Evolutionary conservation across 2,113 vertebrate species (phyloP).

Genomic region (Heptranchias perlo): DNA sequence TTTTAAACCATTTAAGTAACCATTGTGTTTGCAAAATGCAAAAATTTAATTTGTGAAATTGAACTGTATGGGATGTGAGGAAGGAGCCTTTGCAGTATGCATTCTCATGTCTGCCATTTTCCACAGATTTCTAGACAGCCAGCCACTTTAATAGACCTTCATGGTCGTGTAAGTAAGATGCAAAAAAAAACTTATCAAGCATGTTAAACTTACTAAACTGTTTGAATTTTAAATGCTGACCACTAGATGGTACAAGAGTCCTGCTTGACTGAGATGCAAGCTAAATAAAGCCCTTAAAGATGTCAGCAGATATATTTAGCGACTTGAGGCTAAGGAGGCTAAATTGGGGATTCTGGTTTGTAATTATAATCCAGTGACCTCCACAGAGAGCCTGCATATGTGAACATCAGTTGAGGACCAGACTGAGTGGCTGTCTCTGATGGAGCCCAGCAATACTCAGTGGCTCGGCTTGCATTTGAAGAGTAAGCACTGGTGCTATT

Average conservation of each 20-base stretch:
- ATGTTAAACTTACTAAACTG: not conserved
- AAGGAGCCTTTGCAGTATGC: not conserved
- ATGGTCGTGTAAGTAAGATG: not conserved
- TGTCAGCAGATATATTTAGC: not conserved
- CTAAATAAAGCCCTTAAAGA: not conserved
- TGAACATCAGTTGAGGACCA: not conserved
- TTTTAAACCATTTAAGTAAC: not conserved
- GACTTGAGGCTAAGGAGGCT: not conserved
- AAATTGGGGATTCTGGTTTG: not conserved
- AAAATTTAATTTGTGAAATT: not conserved
- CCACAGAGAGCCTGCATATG: not conserved
- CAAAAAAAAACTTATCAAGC: too few species aligned
- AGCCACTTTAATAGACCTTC: not conserved
- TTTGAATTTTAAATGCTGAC: not conserved
- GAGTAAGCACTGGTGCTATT: too few species aligned
- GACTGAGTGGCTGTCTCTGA: not conserved
- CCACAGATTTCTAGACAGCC: not conserved
- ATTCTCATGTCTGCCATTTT: not conserved
- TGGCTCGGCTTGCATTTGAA: not conserved
- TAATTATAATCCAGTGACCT: not conserved
- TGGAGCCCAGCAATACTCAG: not conserved
- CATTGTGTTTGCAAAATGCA: not conserved
- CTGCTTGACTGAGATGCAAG: not conserved
- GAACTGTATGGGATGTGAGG: not conserved
- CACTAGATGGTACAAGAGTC: constrained; percentile 29